Evolutionary conservation across 2,888 invertebrate genomes (phyloP), one percentile per base, ranked within the genome.

Genomic region (Imbricaverruca yamaguchii): DNA sequence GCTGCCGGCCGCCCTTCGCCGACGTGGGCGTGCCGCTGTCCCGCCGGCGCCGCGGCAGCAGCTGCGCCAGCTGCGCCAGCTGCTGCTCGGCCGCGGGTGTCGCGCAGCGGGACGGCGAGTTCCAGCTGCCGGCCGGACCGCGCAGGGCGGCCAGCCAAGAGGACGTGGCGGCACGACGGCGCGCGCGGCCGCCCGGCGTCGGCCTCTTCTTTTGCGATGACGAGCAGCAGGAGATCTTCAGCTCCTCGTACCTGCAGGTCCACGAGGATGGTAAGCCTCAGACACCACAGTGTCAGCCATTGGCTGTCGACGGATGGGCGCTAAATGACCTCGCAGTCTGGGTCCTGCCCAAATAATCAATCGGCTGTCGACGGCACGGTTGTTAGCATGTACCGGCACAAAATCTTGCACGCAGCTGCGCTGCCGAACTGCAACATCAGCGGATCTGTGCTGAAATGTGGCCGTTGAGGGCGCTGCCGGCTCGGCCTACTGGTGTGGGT

Each of bases 151-250:
- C 57, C 8, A 57, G 57, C 18, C 23, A 56, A 4, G 61, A 25
- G 15, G 61, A n/a, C 23, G 57, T 39, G 57, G 15, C 10, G 25
- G 23, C 81, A 0, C 63, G 80, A 4, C 79, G 81, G 10, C 80
- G 80, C 15, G 82, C 82, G 2, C 81, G 82, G 21, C 83, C 83
- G 9, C 82, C 80, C 15, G 82, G 81, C 25, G 67, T 82, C 82
- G 81, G 81, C 15, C 21, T 59, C 21, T 90, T 90, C 84, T 88
- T 93, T 55, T 92, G 93, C 91, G 94, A 94, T 80, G 95, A 95
- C 85, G 95, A 95, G 86, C 94, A 94, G 84, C 93, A 93, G 78
- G 94, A 95, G 86, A 89, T 93, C 78, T 95, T 95, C 86, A 93
- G 94, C 87, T 93, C 93, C 84, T 92, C 92, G 80, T 94, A 92